Conservation (phyloP, 1,140 invertebrate genomes). For the Drosophila bipectinata region DNA sequence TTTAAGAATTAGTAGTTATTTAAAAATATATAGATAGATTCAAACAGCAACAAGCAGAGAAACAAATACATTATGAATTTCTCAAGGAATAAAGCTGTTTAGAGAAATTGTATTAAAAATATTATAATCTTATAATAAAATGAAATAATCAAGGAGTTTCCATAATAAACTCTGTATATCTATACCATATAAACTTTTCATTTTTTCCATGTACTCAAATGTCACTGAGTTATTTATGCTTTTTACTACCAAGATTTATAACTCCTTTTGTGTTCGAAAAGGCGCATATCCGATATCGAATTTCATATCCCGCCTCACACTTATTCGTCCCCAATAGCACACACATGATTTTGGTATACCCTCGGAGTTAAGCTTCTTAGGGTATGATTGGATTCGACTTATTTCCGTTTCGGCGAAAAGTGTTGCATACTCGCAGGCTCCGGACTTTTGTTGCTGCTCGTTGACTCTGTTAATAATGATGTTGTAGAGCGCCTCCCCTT, state of each 20-base stretch:
- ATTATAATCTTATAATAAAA: background rate
- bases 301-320: constrained; percentile 30
- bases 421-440: constrained; percentile 51
- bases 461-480: constrained; percentile 79
- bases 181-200: constrained; percentile 18
- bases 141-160: background rate
- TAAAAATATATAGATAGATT: too few relatives aligned
- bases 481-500: constrained; percentile 28
- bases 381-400: constrained; percentile 52
- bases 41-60: too few relatives aligned
- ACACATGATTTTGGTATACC: background rate
- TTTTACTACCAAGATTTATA: constrained; percentile 25
- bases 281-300: constrained; percentile 21
- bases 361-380: constrained; percentile 43
- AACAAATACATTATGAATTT: too few relatives aligned
- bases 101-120: background rate
- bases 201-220: constrained; percentile 12
- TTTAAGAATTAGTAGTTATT: too few relatives aligned
- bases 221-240: constrained; percentile 27
- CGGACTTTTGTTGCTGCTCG: constrained; percentile 38
- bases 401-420: constrained; percentile 40
- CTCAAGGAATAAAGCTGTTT: too few relatives aligned
- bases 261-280: constrained; percentile 11
- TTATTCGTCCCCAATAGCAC: background rate
- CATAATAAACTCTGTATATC: background rate